Evolutionary conservation across 1,140 invertebrate genomes (phyloP).

Genomic region (Dendroctonus ponderosae): DNA sequence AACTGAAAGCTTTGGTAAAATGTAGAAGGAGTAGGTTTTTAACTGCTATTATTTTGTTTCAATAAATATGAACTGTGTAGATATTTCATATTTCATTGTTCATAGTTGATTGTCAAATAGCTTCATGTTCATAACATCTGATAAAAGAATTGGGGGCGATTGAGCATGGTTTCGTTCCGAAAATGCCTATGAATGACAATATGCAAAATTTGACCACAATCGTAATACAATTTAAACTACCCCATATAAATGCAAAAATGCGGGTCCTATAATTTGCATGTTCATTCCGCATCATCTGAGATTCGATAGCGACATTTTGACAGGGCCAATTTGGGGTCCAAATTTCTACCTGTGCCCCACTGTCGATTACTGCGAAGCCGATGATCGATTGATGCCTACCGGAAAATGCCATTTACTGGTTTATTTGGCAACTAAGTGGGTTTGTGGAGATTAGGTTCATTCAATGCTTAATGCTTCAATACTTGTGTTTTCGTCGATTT

Average conservation of each 20-base stretch:
- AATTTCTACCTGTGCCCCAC: conserved; percentile 23
- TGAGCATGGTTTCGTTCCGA: too few species aligned
- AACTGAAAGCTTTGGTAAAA: too few species aligned
- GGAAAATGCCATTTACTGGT: conserved; percentile 31
- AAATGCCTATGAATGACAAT: too few species aligned
- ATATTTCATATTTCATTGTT: too few species aligned
- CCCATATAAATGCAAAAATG: neutral
- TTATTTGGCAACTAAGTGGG: conserved; percentile 29
- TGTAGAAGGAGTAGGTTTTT: too few species aligned
- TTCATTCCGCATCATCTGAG: conserved; percentile 22
- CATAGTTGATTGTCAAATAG: too few species aligned
- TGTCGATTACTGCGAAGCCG: conserved; percentile 14
- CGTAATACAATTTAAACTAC: neutral
- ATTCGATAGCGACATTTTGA: conserved; percentile 28
- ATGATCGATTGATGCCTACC: conserved; percentile 31
- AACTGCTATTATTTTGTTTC: too few species aligned
- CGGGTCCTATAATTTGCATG: conserved; percentile 2
- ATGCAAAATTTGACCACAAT: neutral
- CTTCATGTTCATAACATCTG: too few species aligned
- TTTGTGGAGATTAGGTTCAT: conserved; percentile 17
- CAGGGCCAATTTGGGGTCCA: conserved; percentile 21
- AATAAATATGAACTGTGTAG: too few species aligned
- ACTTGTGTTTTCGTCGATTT: neutral
- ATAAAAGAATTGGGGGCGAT: too few species aligned
- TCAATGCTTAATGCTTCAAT: neutral